Evolutionary conservation across 2,888 invertebrate genomes (phyloP), one percentile per base, ranked within the genome.

Genomic region (Tinea pellionella): DNA sequence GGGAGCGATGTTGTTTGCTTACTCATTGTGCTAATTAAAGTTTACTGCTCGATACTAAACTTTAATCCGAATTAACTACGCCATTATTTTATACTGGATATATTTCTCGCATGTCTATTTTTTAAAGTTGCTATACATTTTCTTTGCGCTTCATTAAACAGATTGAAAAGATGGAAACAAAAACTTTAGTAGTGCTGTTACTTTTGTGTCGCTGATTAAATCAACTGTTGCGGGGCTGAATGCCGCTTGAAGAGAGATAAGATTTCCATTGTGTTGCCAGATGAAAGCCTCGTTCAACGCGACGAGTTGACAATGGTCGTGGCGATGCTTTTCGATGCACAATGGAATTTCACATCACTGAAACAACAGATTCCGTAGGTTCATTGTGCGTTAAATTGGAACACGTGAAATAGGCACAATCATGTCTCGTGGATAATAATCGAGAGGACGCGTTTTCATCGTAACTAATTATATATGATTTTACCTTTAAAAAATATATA

Each of bases 331-430:
- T 68, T 67, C 72, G 69, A 74, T 80, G 77, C 76, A 82, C 80
- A 81, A 82, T 79, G 72, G 73, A 65, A 70, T 73, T 71, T 72
- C 77, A 74, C 76, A 76, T 76, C 75, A 75, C 73, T 74, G 72
- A 76, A 81, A 82, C 81, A 83, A 78, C 74, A 69, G 74, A 71
- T 68, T 68, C 72, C 75, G 74, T 77, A 80, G 77, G 82, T 80
- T 80, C 78, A 82, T 80, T 81, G 78, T 82, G 68, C 72, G 72
- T 72, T 75, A 76, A 83, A 85, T 79, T 79, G 77, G 77, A 80
- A 72, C 77, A 77, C 76, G 75, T 75, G 74, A 57, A 53, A 53
- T 53, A 53, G 53, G 53, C 18, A 53, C 47, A 53, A 53, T 53
- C 18, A 53, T 47, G 47, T 47, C 15, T 47, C 47, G 47, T 47